Percentiles rank a stretch among this genome's conserved stretches.
Evolutionary conservation across 2,888 invertebrate genomes (phyloP).

Genomic region (Nysson spinosus): DNA sequence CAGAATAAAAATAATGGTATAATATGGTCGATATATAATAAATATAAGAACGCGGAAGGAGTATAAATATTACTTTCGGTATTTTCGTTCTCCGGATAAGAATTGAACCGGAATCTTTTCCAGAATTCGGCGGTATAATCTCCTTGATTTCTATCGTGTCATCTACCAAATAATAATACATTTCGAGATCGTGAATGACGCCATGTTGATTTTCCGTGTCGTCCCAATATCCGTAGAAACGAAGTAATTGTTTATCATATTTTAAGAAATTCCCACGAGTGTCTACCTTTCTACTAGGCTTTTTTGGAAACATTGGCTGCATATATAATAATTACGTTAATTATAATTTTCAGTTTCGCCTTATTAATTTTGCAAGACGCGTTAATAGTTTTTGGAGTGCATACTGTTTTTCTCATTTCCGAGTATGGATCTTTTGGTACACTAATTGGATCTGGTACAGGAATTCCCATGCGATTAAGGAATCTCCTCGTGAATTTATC

Average conservation of each 20-base stretch:
- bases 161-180: conserved; percentile 92
- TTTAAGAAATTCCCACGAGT: conserved; percentile 89
- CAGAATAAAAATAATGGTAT: no score
- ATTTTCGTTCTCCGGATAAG: conserved; percentile 87
- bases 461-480: conserved; percentile 89
- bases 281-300: conserved; percentile 81
- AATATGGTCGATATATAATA: no score
- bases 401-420: conserved; percentile 65
- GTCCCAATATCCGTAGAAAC: conserved; percentile 95
- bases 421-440: conserved; percentile 78
- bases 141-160: conserved; percentile 94
- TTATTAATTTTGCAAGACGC: background rate
- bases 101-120: conserved; percentile 84
- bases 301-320: conserved; percentile 73
- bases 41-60: no score
- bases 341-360: background rate
- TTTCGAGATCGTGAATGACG: conserved; percentile 86
- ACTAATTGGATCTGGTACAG: conserved; percentile 85
- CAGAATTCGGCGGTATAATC: conserved; percentile 83
- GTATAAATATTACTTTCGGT: conserved; percentile 82
- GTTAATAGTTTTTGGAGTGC: conserved; percentile 1
- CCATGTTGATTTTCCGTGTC: conserved; percentile 89
- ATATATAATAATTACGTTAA: background rate
- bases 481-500: conserved; percentile 93
- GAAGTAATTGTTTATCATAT: conserved; percentile 86